Evolutionary conservation across 2,797 vertebrate genomes (phyloP).

Genomic region (Salarias fasciatus): DNA sequence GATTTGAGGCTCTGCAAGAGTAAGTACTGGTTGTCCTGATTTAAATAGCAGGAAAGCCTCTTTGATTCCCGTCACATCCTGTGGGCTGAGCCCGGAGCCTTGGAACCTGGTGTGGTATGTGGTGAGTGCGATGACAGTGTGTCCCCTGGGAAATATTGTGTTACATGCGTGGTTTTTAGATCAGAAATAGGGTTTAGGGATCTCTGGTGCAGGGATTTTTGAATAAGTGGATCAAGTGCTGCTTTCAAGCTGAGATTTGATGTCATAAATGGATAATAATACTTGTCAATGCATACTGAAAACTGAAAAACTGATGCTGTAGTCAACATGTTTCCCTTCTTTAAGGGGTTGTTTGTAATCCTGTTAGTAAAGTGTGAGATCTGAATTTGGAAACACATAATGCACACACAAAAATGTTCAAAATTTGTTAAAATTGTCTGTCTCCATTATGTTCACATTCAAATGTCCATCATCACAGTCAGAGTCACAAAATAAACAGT

Average conservation of each 20-base stretch:
- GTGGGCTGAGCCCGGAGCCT: constrained; percentile 27
- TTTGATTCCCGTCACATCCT: constrained; percentile 66
- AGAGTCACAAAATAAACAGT: background rate
- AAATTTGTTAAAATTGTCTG: no score
- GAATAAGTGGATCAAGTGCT: constrained; percentile 30
- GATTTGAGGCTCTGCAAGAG: constrained; percentile 16
- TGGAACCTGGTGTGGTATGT: constrained; percentile 53
- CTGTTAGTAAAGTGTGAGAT: no score
- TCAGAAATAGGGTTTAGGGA: constrained; percentile 40
- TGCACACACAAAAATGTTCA: no score
- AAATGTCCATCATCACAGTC: background rate
- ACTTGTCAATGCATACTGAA: constrained; percentile 13
- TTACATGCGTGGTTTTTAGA: constrained; percentile 69
- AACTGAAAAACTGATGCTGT: constrained; percentile 4
- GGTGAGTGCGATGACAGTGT: constrained; percentile 42
- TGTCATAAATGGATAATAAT: constrained; percentile 34
- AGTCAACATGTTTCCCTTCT: constrained; percentile 7
- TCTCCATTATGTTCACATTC: no score
- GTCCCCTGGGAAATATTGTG: constrained; percentile 62
- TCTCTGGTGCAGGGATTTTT: constrained; percentile 13
- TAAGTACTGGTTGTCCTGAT: constrained; percentile 43
- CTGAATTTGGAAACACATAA: no score
- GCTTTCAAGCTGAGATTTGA: constrained; percentile 22
- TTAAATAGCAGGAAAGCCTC: constrained; percentile 53
- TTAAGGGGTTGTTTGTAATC: constrained; percentile 3